phyloP scores from a whole-genome alignment of 2,113 vertebrate genomes.

The Erpornis zantholeuca region DNA sequence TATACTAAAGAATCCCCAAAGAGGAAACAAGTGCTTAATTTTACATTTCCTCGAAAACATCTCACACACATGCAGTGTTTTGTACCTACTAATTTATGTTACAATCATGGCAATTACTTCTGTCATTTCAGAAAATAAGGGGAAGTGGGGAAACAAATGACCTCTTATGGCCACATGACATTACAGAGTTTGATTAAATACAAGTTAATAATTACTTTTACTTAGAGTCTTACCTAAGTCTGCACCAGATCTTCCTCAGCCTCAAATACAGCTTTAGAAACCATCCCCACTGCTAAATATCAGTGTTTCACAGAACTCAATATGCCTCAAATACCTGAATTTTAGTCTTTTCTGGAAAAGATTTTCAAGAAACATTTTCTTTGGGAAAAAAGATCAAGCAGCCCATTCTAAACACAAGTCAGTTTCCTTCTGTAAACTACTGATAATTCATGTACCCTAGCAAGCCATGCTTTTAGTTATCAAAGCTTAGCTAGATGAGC shows the following conservation, averaged over 20 bases:
- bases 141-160: not conserved
- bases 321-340: not conserved
- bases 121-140: not conserved
- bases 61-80: not conserved
- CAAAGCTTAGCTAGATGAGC: not conserved
- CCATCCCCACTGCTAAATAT: not conserved
- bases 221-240: not conserved
- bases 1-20: not conserved
- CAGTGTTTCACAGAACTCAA: not conserved
- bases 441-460: not conserved
- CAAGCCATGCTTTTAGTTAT: not conserved
- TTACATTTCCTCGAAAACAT: not conserved
- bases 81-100: not conserved
- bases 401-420: not conserved
- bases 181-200: not conserved
- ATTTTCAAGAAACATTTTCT: not conserved
- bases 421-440: not conserved
- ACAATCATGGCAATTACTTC: not conserved
- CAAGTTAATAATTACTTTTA: not conserved
- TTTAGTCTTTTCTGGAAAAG: not conserved
- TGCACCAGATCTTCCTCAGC: not conserved
- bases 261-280: not conserved
- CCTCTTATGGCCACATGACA: not conserved
- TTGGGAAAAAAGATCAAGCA: not conserved
- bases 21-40: not conserved